Base-by-base conservation (phyloP, 2,113 vertebrate species). In the Speoplatyrhinus poulsoni region DNA sequence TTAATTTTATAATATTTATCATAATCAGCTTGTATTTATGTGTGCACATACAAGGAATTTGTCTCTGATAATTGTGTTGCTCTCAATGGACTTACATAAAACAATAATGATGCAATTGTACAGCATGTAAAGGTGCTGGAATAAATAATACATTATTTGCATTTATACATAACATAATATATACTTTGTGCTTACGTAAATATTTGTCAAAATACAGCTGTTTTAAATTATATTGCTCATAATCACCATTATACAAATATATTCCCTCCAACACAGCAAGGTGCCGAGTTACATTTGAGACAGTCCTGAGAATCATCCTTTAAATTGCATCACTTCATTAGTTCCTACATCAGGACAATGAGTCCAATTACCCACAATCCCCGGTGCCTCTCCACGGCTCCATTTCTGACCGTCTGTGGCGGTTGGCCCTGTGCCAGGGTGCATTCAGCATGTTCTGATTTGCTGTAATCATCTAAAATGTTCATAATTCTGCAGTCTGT, bases 341-440 rank as follows among this genome's bases (percentile, higher is more conserved):
- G 76, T 76, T 71, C n/a, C 80, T 79, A 73, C 83, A 81, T 79
- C 70, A 70, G 58, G 67, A 83, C 74, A 75, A 80, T 80, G 76
- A 72, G 73, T 72, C 83, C 76, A 84, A 86, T 89, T 87, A 86
- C 83, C 82, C 82, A 84, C 17, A 82, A 83, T 83, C 68, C 80
- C 70, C 60, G 16, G 62, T 66, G 6, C 19, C 65, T 77, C 76
- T 83, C 67, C 58, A 67, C 49, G 67, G 71, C 85, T 81, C 70
- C 70, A 52, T 82, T 70, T 75, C 57, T 41, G 73, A 66, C 76
- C 58, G 84, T 81, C 82, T 84, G 76, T 55, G 12, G 77, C 63
- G 62, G 60, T 65, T 85, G 85, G 85, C 79, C 0, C 12, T 1
- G 3, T 49, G 86, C 87, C 87, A 87, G 74, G 48, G 69, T 65